Evolutionary conservation across 2,888 invertebrate species (phyloP), one percentile per base, ranked within the genome.

Genomic region (Nemotelus nigrinus): DNA sequence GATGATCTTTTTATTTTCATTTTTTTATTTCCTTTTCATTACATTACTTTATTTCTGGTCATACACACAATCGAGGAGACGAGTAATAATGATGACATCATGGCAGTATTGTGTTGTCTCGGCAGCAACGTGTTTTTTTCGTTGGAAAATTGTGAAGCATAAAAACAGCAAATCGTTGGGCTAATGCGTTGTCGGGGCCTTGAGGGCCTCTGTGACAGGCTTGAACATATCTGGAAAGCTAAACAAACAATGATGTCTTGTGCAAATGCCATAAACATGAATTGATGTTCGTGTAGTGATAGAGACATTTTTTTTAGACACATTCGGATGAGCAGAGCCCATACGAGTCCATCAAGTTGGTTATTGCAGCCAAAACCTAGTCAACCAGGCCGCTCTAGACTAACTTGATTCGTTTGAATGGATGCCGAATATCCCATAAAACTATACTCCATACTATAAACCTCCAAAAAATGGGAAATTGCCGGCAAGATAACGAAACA

Each of bases 241-340:
- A 43, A 2, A 43, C 63, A 39, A 63, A 63, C 53, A 53, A 53
- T 53, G 53, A 10, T 63, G 63, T 63, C 67, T 67, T 67, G 67
- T 50, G 67, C 67, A 67, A 67, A 67, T 67, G 67, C 50, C 67
- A 67, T 67, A 67, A 67, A 67, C 63, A 65, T 48, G 25, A 50
- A 67, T 67, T 67, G 67, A 67, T 53, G 63, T 63, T 63, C 63
- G 43, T 41, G 63, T 3, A 1, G 3, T 63, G 43, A 6, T 7
- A 8, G 25, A 25, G 25, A 25, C 25, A 25, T 25, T 25, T 25
- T 25, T 25, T 25, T 25, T 25, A 25, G 25, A 25, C 0, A 25
- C 25, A 25, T 25, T 25, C 25, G 25, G 25, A 25, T 25, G 25
- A 25, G 25, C 25, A 25, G 25, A 25, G 25, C 25, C 1, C 25